Base-by-base conservation (phyloP, 2,888 invertebrate genomes). In the Brenthis ino region DNA sequence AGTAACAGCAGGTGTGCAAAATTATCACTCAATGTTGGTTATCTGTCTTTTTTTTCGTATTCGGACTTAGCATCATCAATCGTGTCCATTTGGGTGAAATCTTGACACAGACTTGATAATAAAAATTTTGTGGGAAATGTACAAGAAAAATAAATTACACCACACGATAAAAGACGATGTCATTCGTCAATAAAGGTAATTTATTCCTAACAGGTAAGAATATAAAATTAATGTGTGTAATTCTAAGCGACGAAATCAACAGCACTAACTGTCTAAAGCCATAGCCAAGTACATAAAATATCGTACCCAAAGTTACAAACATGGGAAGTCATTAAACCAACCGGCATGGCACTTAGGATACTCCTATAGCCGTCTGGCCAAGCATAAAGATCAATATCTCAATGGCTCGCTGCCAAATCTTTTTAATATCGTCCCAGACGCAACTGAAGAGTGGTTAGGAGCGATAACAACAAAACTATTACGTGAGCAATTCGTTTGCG, bases 371-470 rank as follows among this genome's bases (percentile, higher is more conserved):
- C 85, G 89, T 89, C 91, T 89, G 89, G 89, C 86, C 86, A 84
- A 87, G 88, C 91, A 89, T 91, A 87, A 91, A 91, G 92, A 92
- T 93, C 91, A 88, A 91, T 92, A 93, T 91, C 92, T 85, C 75
- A 80, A 84, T 93, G 93, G 92, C 91, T 79, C 83, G 81, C 79
- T 89, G 92, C 93, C 93, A 93, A 91, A 91, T 91, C 91, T 92
- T 91, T 92, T 92, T 92, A 92, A 92, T 92, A 93, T 91, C 89
- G 83, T 86, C 87, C 83, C 85, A 85, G 85, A 88, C 85, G 85
- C 83, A 85, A 85, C 85, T 86, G 86, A 87, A 85, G 87, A 91
- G 88, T 87, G 88, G 89, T 88, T 88, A 86, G 81, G 80, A 80
- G 82, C 84, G 88, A 92, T 91, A 91, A 91, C 90, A 92, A 91